These are phyloP conservation scores for Synanthedon andrenaeformis DNA, from an alignment of 2,888 invertebrate species.

Conservation along the genomic window DNA sequence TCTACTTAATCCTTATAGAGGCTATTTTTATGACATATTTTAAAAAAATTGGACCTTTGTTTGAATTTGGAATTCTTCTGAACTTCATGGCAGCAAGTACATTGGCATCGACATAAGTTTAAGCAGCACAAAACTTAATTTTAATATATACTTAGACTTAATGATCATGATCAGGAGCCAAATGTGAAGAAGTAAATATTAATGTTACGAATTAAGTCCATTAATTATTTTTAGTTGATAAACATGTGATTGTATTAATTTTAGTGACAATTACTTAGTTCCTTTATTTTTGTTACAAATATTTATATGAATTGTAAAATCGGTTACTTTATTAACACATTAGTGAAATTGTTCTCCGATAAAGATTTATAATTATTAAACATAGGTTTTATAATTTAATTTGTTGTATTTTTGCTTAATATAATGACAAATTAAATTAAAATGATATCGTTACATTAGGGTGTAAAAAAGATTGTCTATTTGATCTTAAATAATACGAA, in stretches of 20 bases:
- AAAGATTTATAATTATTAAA: conserved; percentile 55
- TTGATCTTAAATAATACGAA: conserved; percentile 69
- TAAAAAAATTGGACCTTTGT: too few species aligned
- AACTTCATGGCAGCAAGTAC: too few species aligned
- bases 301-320: conserved; percentile 57
- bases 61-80: too few species aligned
- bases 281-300: conserved; percentile 65
- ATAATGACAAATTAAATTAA: conserved; percentile 63
- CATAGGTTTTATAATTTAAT: conserved; percentile 64
- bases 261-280: conserved; percentile 65
- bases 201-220: conserved; percentile 50
- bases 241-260: conserved; percentile 54
- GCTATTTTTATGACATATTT: too few species aligned
- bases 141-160: not conserved
- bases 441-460: conserved; percentile 69
- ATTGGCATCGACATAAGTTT: too few species aligned
- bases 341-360: conserved; percentile 61
- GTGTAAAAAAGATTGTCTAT: conserved; percentile 71
- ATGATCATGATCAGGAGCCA: conserved; percentile 47
- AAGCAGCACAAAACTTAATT: not conserved
- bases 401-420: conserved; percentile 66
- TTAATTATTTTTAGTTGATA: conserved; percentile 53
- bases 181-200: conserved; percentile 52
- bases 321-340: conserved; percentile 37
- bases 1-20: too few species aligned